Conservation (phyloP, 2,113 vertebrate genomes). For the Corydoras maculifer region DNA sequence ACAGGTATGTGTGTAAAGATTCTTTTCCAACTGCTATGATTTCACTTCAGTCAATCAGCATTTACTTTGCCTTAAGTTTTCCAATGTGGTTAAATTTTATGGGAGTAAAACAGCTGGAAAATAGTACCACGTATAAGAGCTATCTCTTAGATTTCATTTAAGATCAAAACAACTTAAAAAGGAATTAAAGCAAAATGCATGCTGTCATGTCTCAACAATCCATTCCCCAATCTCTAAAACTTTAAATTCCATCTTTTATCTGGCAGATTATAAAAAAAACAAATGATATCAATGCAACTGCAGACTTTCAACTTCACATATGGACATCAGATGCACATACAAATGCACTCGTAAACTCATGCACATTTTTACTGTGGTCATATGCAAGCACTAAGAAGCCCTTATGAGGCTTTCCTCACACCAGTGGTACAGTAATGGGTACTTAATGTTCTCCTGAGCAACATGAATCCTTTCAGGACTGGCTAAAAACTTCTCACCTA, state of each 20-base stretch:
- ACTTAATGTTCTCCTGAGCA: neutral
- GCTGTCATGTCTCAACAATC: neutral
- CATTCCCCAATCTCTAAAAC: neutral
- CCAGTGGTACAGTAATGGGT: neutral
- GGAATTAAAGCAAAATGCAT: constrained; percentile 1
- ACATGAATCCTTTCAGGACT: constrained; percentile 11
- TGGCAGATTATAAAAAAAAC: constrained; percentile 23
- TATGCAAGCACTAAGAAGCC: no score
- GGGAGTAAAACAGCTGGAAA: no score
- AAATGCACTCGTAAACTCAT: neutral
- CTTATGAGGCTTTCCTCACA: neutral
- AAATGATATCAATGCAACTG: constrained; percentile 30
- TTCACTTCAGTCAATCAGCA: no score
- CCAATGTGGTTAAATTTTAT: no score
- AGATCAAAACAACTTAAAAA: neutral
- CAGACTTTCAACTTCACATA: constrained; percentile 18
- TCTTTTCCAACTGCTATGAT: no score
- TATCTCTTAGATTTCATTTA: no score
- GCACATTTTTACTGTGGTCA: no score
- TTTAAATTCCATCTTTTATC: neutral
- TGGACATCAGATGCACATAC: constrained; percentile 11
- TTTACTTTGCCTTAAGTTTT: no score
- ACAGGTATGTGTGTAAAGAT: no score
- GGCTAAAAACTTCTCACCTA: constrained; percentile 28
- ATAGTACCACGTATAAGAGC: no score